Evolutionary conservation across 2,113 vertebrate genomes (phyloP).

Genomic region (Phycodurus eques): DNA sequence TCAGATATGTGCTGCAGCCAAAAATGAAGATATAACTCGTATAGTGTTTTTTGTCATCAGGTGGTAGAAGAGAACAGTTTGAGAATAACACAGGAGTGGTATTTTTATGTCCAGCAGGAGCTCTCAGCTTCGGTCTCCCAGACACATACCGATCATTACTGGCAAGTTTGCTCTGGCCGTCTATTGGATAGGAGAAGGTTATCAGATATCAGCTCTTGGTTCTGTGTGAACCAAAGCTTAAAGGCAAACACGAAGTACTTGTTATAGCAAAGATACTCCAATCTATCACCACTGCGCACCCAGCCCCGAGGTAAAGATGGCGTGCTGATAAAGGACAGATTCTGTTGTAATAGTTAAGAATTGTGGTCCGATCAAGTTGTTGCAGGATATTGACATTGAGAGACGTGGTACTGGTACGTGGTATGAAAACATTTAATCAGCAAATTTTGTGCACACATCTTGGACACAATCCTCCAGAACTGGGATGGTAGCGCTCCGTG

Average conservation of each 20-base stretch:
- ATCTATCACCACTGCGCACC: slow-evolving; percentile 5
- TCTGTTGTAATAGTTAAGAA: background rate
- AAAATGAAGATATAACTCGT: background rate
- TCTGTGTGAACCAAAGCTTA: slow-evolving; percentile 49
- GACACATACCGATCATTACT: slow-evolving; percentile 72
- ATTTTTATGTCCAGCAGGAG: slow-evolving; percentile 21
- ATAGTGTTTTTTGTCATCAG: background rate
- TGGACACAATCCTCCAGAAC: background rate
- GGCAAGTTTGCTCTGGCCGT: slow-evolving; percentile 70
- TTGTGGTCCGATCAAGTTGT: background rate
- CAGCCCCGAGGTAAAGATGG: slow-evolving; percentile 9
- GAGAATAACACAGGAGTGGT: slow-evolving; percentile 12
- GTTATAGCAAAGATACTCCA: slow-evolving; percentile 3
- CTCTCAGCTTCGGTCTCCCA: slow-evolving; percentile 36
- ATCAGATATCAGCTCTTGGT: slow-evolving; percentile 55
- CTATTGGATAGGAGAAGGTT: slow-evolving; percentile 55
- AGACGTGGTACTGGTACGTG: background rate
- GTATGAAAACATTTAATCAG: too few species aligned
- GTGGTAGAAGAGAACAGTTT: slow-evolving; percentile 14
- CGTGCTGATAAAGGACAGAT: background rate
- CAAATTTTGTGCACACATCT: too few species aligned
- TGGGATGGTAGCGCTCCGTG: background rate
- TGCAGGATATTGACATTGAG: background rate
- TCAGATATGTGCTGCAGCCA: background rate
- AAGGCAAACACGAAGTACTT: slow-evolving; percentile 27